Base-by-base conservation (phyloP, 2,888 invertebrate genomes). In the Lasioglossum zephyrum region DNA sequence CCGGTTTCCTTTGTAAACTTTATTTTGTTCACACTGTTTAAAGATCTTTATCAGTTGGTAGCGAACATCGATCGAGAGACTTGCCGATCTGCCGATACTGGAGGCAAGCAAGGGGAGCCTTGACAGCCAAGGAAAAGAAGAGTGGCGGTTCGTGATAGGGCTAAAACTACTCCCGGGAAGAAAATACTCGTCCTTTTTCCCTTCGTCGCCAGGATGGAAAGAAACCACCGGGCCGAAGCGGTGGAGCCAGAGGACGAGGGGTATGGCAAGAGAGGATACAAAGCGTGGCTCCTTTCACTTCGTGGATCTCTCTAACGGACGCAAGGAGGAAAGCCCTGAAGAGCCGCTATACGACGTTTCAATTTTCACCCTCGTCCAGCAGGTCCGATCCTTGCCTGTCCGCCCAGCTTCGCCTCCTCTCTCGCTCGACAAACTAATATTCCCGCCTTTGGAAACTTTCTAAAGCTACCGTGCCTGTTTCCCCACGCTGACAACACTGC, bases 261-360 rank as follows among this genome's bases (percentile, higher is more conserved):
- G 70, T 11, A 39, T 5, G n/a, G 22, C 53, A 53, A 44, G 57
- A 79, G 76, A 74, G 85, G 82, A 88, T 86, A 86, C 88, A 85
- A 82, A 82, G 82, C 88, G 81, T 79, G 86, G 74, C 87, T 86
- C 74, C 77, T 83, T 77, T 89, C 80, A 82, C 86, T 82, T 49
- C 82, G 76, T 73, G 87, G 89, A 87, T 85, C 79, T 82, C 60
- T 85, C 81, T 75, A 79, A 85, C 86, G 86, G 78, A 81, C 77
- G 86, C 86, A 72, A n/a, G 26, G 13, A 53, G 73, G 77, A 77
- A 79, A 89, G 81, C 79, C 73, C 77, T 16, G 89, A 84, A 82
- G 85, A 84, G 88, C 84, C 85, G 89, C 92, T 91, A 92, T 92
- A 91, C 89, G 92, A 93, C 91, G 91, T 93, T 92, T 93, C 93